phyloP scores from a whole-genome alignment of 2,888 invertebrate species.

The Philopedon plagiatum region DNA sequence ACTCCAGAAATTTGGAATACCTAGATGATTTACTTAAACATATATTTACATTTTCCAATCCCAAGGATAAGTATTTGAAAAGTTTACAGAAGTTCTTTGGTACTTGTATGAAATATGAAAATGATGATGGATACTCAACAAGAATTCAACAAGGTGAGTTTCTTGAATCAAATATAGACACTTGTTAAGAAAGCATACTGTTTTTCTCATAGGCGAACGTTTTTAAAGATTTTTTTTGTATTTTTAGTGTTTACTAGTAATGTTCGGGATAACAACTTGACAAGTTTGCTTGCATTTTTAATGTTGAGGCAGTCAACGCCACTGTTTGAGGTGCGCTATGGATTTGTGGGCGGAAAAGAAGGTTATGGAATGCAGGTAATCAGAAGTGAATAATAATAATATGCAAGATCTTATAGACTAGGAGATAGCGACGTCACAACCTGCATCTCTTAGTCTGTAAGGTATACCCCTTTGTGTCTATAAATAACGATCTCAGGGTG shows the following conservation, averaged over 20 bases:
- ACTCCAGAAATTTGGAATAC: background rate
- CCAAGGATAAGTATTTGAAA: background rate
- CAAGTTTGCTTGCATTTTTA: constrained; percentile 8
- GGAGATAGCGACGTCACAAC: no score
- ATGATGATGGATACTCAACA: background rate
- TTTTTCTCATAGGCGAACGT: background rate
- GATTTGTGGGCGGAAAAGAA: background rate
- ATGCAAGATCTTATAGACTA: no score
- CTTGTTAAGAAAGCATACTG: background rate
- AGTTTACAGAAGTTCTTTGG: constrained; percentile 1
- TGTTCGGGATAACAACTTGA: constrained; percentile 10
- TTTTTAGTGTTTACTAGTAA: constrained; percentile 10
- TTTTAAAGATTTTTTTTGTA: no score
- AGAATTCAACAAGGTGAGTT: constrained; percentile 19
- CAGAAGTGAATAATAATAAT: no score
- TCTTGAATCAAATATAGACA: background rate
- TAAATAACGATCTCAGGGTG: no score
- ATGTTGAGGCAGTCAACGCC: constrained; percentile 18
- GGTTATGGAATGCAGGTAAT: constrained; percentile 28
- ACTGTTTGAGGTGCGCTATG: constrained; percentile 20
- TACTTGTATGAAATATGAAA: constrained; percentile 23
- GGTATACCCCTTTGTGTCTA: no score
- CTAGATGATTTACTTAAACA: constrained; percentile 6
- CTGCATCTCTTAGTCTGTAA: no score
- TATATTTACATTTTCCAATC: background rate